phyloP scores from a whole-genome alignment of 2,113 vertebrate genomes.

The Indri indri region DNA sequence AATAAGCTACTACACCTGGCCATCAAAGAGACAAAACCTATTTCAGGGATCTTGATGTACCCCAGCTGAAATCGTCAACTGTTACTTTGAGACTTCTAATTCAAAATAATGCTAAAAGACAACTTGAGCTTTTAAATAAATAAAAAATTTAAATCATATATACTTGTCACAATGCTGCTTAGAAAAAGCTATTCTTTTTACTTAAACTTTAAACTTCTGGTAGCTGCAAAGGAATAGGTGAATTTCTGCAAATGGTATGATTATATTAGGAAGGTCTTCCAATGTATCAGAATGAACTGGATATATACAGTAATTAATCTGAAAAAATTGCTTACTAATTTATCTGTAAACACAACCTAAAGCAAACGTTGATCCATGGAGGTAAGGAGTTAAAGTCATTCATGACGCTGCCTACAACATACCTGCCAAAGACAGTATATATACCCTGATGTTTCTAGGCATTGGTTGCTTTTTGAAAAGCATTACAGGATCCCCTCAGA shows the following conservation, averaged over 20 bases:
- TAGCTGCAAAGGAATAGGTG: not conserved
- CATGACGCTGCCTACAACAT: not conserved
- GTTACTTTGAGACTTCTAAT: not conserved
- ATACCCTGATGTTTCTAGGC: not conserved
- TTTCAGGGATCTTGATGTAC: not conserved
- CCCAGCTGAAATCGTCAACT: not conserved
- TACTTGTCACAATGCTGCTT: not conserved
- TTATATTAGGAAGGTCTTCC: not conserved
- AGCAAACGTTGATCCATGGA: not conserved
- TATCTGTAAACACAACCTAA: not conserved
- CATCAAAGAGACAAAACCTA: not conserved
- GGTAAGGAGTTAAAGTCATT: not conserved
- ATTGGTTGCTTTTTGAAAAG: not conserved
- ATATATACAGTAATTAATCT: not conserved
- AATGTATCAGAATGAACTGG: not conserved
- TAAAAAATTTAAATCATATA: not conserved
- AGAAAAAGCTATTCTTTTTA: not conserved
- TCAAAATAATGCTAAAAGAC: slow-evolving; percentile 24
- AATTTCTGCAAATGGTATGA: not conserved
- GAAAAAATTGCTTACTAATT: not conserved
- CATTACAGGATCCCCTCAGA: not conserved
- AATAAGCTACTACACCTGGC: not conserved
- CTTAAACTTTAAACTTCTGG: not conserved
- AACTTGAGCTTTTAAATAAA: not conserved
- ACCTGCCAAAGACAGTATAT: not conserved